Evolutionary conservation across 2,888 invertebrate species (phyloP).

Genomic region (Orthonychiurus folsomi): DNA sequence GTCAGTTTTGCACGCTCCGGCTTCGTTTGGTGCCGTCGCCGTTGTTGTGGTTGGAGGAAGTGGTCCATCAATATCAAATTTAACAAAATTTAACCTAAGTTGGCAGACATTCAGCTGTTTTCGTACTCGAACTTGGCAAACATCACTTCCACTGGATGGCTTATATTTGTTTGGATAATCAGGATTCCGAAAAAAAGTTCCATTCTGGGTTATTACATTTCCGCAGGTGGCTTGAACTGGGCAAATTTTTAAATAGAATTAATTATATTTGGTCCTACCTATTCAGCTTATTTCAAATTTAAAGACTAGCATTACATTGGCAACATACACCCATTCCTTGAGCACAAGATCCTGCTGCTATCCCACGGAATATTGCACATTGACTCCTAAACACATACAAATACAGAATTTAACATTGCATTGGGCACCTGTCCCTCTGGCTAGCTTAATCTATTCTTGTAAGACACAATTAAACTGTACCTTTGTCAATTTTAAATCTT

Average conservation of each 20-base stretch:
- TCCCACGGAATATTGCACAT: constrained; percentile 49
- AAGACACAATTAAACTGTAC: no score
- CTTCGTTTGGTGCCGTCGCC: constrained; percentile 23
- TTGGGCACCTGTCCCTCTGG: no score
- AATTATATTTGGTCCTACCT: not conserved
- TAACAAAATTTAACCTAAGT: constrained; percentile 57
- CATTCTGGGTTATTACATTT: constrained; percentile 52
- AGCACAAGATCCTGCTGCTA: constrained; percentile 58
- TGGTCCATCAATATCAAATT: constrained; percentile 62
- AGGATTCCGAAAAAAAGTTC: constrained; percentile 64
- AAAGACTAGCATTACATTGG: no score
- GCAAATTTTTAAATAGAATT: no score
- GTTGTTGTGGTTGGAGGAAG: constrained; percentile 60
- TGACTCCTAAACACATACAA: no score
- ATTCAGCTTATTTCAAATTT: constrained; percentile 7
- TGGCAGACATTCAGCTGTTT: constrained; percentile 59
- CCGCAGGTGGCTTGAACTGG: constrained; percentile 56
- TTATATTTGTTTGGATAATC: constrained; percentile 43
- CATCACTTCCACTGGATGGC: constrained; percentile 45
- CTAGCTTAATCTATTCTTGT: no score
- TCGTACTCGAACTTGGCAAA: constrained; percentile 57
- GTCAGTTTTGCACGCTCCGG: constrained; percentile 44
- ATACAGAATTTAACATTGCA: no score
- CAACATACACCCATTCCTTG: constrained; percentile 68
- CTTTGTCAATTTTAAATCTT: no score